Evolutionary conservation across 2,797 vertebrate species (phyloP).

Genomic region (Emydoidea blandingii): DNA sequence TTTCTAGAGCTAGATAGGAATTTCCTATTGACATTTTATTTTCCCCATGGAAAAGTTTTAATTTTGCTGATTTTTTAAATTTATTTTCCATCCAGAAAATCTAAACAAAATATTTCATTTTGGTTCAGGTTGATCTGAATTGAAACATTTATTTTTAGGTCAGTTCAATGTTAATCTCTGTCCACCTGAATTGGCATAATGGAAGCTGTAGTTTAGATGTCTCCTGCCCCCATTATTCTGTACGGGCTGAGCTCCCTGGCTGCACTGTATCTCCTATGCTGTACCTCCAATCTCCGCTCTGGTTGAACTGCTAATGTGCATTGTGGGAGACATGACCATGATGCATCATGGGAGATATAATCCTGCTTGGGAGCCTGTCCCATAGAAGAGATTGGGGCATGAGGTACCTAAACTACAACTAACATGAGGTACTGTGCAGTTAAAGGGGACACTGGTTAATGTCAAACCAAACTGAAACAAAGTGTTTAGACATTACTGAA

Average conservation of each 20-base stretch:
- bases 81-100: background rate
- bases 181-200: background rate
- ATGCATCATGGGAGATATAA: background rate
- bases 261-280: background rate
- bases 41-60: background rate
- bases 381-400: background rate
- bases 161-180: background rate
- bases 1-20: background rate
- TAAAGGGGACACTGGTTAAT: background rate
- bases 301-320: background rate
- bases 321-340: background rate
- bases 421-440: background rate
- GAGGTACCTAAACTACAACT: background rate
- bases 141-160: background rate
- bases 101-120: background rate
- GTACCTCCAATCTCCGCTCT: background rate
- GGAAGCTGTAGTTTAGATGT: background rate
- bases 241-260: background rate
- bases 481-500: background rate
- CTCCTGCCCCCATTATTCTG: background rate
- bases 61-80: background rate
- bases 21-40: background rate
- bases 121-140: background rate
- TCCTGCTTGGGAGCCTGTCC: background rate
- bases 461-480: background rate